Evolutionary conservation across 2,888 invertebrate species (phyloP).

Genomic region (Drosophila falleni): DNA sequence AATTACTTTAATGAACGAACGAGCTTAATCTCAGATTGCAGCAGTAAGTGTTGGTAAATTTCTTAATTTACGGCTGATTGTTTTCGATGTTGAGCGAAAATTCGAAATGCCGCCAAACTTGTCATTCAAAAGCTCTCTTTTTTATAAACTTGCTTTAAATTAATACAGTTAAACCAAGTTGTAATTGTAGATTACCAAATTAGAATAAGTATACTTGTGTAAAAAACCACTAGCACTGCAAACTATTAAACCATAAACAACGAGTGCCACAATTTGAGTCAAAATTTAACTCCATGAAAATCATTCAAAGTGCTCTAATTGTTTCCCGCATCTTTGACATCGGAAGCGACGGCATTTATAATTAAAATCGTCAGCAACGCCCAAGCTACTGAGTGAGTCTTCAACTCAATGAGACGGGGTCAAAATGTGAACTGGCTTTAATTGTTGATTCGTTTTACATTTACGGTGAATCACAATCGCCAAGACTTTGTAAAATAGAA

Average conservation of each 20-base stretch:
- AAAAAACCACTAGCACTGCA: conserved; percentile 29
- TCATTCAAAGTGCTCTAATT: conserved; percentile 65
- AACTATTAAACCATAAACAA: conserved; percentile 30
- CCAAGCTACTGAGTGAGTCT: conserved; percentile 50
- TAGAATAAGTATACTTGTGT: conserved; percentile 18
- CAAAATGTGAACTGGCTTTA: conserved; percentile 74
- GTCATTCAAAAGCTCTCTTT: background rate
- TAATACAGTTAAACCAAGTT: background rate
- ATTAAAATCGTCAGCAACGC: conserved; percentile 76
- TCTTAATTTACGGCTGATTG: background rate
- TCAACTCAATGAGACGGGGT: conserved; percentile 71
- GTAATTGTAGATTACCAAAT: background rate
- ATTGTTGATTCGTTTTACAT: conserved; percentile 52
- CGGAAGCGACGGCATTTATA: conserved; percentile 71
- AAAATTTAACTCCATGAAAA: conserved; percentile 52
- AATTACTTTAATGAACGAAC: too few species aligned
- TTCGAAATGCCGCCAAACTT: conserved; percentile 19
- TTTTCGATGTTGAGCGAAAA: conserved; percentile 1
- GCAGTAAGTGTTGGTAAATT: conserved; percentile 33
- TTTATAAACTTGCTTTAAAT: background rate
- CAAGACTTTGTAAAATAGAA: conserved; percentile 38
- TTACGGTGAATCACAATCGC: conserved; percentile 64
- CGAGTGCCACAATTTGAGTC: conserved; percentile 52
- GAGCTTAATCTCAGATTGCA: conserved; percentile 3
- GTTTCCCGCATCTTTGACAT: conserved; percentile 80